These are phyloP conservation scores for Pseudotriccus pelzelni DNA, from an alignment of 2,797 vertebrate species.

Conservation along the genomic window DNA sequence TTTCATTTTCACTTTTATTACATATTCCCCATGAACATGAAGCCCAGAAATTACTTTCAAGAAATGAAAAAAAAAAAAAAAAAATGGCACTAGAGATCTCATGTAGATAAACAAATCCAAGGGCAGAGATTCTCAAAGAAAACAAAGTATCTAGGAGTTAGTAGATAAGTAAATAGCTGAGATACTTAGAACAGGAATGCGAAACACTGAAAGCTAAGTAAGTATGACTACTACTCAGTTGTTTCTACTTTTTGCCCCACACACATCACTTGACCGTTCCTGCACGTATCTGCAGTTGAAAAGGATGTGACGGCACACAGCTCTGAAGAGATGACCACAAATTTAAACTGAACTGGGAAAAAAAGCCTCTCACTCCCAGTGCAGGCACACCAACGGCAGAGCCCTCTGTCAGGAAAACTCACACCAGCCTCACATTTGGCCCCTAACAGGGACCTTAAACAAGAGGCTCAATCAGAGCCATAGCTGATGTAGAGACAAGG, in stretches of 20 bases:
- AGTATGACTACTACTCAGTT: background rate
- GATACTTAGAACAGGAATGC: background rate
- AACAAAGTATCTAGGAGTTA: background rate
- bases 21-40: background rate
- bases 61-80: accelerated
- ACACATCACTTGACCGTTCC: accelerated
- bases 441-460: accelerated
- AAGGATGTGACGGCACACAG: background rate
- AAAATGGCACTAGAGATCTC: background rate
- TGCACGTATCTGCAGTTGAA: accelerated
- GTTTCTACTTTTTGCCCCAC: background rate
- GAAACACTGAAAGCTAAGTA: background rate
- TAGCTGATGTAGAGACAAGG: background rate
- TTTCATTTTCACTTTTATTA: background rate
- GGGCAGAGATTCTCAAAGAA: background rate
- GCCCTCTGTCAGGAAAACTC: background rate
- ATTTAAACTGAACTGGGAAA: background rate
- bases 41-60: background rate
- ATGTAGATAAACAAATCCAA: background rate
- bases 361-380: background rate
- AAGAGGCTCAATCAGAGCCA: background rate
- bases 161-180: background rate
- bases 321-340: background rate
- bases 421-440: background rate
- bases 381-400: background rate